These are phyloP conservation scores for Setophaga kirtlandii DNA, from an alignment of 2,113 vertebrate genomes.

Conservation along the genomic window DNA sequence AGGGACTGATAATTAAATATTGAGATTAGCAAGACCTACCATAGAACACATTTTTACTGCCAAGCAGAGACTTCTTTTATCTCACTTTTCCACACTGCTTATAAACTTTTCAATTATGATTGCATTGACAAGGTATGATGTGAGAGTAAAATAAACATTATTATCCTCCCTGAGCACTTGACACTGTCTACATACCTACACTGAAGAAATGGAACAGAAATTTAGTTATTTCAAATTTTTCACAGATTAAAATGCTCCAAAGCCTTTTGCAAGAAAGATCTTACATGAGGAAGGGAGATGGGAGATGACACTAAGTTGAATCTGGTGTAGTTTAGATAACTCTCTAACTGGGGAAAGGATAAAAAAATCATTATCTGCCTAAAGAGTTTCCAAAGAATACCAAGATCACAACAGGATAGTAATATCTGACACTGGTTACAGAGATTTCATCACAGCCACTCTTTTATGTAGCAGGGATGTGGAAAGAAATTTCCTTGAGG, in stretches of 20 bases:
- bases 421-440: background rate
- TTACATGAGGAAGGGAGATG: background rate
- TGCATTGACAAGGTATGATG: background rate
- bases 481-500: background rate
- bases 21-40: background rate
- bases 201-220: background rate
- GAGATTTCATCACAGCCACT: background rate
- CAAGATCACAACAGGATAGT: background rate
- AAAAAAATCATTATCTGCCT: background rate
- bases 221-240: background rate
- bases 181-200: background rate
- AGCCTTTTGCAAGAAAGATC: background rate
- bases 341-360: background rate
- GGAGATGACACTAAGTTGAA: background rate
- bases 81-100: background rate
- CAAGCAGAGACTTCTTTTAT: background rate
- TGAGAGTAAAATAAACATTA: background rate
- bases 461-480: background rate
- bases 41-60: background rate
- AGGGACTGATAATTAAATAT: background rate
- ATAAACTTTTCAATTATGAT: background rate
- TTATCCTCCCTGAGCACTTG: background rate
- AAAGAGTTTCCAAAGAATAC: background rate
- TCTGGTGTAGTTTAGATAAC: background rate
- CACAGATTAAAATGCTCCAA: background rate